A percentile compares a stretch with the other conserved stretches of the same genome.
These are phyloP conservation scores for Drosophila lini DNA, from an alignment of 1,140 invertebrate genomes.

Conservation along the genomic window DNA sequence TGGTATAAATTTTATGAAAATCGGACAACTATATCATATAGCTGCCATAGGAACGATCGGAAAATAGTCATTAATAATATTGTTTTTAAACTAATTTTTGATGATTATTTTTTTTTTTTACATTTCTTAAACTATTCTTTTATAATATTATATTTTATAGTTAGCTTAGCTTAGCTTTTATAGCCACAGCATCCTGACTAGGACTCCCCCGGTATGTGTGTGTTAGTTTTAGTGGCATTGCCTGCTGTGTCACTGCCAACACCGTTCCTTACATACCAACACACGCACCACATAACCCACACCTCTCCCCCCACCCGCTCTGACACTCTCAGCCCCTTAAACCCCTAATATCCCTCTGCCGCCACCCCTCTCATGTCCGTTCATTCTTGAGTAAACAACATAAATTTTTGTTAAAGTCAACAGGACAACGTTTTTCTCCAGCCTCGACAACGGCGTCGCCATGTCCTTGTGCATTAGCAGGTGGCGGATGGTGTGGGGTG, in stretches of 20 bases:
- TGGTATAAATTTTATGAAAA: too few relatives aligned
- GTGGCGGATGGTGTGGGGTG: background rate
- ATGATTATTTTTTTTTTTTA: background rate
- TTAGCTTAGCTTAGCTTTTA: background rate
- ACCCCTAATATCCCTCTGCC: background rate
- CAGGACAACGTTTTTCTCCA: constrained; percentile 38
- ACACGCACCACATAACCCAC: constrained; percentile 7
- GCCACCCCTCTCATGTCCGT: constrained; percentile 25
- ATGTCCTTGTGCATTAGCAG: constrained; percentile 50
- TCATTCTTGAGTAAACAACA: constrained; percentile 69
- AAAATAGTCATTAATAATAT: background rate
- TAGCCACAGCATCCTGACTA: background rate
- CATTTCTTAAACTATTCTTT: background rate
- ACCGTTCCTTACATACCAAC: constrained; percentile 8
- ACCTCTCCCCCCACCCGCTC: background rate
- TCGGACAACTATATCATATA: too few relatives aligned
- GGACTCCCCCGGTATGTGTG: background rate
- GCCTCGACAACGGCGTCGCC: constrained; percentile 27
- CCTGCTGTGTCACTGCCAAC: constrained; percentile 41
- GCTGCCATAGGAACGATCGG: too few relatives aligned
- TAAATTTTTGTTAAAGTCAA: constrained; percentile 77
- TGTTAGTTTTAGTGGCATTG: constrained; percentile 11
- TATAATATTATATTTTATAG: background rate
- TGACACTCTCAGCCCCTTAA: background rate
- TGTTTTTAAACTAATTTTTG: background rate